These are phyloP conservation scores for Apeltes quadracus DNA, from an alignment of 2,113 vertebrate species.

Conservation along the genomic window DNA sequence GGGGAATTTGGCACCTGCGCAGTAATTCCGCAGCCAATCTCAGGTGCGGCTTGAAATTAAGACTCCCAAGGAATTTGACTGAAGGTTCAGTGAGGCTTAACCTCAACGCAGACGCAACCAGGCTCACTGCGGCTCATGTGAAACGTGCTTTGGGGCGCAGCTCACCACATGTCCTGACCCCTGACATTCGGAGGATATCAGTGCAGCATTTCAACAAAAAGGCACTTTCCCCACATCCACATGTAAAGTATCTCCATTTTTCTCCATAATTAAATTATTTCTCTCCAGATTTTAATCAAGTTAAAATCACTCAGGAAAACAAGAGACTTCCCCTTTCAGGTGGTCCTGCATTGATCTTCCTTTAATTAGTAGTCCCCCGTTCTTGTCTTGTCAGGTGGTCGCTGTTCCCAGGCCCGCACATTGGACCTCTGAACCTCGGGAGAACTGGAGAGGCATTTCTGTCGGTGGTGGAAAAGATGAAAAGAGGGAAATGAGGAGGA, in stretches of 20 bases:
- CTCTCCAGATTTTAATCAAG: slow-evolving; percentile 43
- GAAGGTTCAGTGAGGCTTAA: not conserved
- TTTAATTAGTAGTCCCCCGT: slow-evolving; percentile 37
- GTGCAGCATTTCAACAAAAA: not conserved
- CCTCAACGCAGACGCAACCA: not conserved
- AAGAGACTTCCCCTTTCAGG: slow-evolving; percentile 28
- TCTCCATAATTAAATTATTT: slow-evolving; percentile 26
- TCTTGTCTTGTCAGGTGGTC: slow-evolving; percentile 14
- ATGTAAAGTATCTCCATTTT: not conserved
- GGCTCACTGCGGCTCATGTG: not conserved
- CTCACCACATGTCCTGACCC: not conserved
- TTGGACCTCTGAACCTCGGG: slow-evolving; percentile 55
- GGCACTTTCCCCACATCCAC: not conserved
- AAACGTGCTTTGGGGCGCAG: not conserved
- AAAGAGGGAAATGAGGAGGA: slow-evolving; percentile 49
- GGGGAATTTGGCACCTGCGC: not conserved
- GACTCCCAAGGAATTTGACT: not conserved
- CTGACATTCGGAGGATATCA: not conserved
- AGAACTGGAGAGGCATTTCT: slow-evolving; percentile 44
- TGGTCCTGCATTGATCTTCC: slow-evolving; percentile 22
- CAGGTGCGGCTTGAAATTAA: not conserved
- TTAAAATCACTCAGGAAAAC: slow-evolving; percentile 48
- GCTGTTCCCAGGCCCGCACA: slow-evolving; percentile 42
- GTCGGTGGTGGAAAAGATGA: slow-evolving; percentile 46
- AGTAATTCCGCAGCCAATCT: slow-evolving; percentile 4